Percentiles rank a stretch among this genome's conserved stretches.
phyloP scores from a whole-genome alignment of 2,888 invertebrate species.

The Chymomyza amoena region DNA sequence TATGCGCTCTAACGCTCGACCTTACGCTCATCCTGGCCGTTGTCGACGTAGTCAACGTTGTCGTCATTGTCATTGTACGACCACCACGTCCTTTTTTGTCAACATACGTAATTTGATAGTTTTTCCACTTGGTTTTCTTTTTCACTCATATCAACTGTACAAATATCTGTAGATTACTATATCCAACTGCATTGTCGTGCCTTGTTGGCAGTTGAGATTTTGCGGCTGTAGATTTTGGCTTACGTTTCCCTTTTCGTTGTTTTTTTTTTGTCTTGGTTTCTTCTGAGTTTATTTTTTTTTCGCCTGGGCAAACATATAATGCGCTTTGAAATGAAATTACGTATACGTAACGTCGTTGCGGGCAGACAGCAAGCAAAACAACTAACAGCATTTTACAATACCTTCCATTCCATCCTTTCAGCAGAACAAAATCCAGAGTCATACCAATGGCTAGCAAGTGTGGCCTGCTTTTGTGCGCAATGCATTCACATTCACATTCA shows the following conservation, averaged over 20 bases:
- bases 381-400: constrained; percentile 9
- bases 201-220: constrained; percentile 52
- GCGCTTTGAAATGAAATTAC: constrained; percentile 60
- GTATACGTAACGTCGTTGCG: constrained; percentile 52
- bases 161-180: constrained; percentile 48
- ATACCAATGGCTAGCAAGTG: constrained; percentile 9
- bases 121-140: constrained; percentile 56
- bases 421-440: constrained; percentile 6
- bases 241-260: constrained; percentile 11
- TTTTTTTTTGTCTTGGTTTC: not conserved
- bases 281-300: not conserved
- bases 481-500: not conserved
- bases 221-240: constrained; percentile 27
- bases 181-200: constrained; percentile 26
- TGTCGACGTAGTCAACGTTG: not conserved
- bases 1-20: not conserved
- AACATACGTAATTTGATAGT: constrained; percentile 69
- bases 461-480: constrained; percentile 22
- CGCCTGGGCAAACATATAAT: constrained; percentile 42
- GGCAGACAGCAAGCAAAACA: constrained; percentile 21
- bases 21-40: not conserved
- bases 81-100: constrained; percentile 41
- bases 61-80: constrained; percentile 15
- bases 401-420: constrained; percentile 9
- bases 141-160: constrained; percentile 41